phyloP scores from a whole-genome alignment of 2,888 invertebrate genomes.

The Nesidiocoris tenuis region DNA sequence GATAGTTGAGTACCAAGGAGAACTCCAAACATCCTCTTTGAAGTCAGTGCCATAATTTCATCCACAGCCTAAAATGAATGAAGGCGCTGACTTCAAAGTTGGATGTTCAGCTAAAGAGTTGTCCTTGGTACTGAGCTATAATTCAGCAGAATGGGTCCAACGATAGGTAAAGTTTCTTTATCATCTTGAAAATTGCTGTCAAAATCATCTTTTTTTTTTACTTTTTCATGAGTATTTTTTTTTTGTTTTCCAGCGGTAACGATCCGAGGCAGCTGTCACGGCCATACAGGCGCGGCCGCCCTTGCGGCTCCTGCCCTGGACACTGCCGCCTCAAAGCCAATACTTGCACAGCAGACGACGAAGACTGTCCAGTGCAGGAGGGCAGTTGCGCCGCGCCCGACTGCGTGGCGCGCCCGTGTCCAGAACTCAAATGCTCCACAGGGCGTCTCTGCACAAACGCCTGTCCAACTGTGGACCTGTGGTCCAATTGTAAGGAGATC shows the following conservation, averaged over 20 bases:
- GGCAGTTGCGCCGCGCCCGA: conserved; percentile 15
- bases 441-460: conserved; percentile 69
- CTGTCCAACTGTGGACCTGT: conserved; percentile 68
- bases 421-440: conserved; percentile 33
- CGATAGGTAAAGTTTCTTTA: too few species aligned
- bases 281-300: conserved; percentile 67
- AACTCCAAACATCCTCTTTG: too few species aligned
- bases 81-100: too few species aligned
- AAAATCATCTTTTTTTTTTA: too few species aligned
- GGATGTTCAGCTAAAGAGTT: too few species aligned
- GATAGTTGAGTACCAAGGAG: too few species aligned
- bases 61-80: too few species aligned
- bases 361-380: conserved; percentile 10
- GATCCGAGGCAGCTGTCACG: conserved; percentile 58
- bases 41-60: too few species aligned
- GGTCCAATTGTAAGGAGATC: conserved; percentile 71
- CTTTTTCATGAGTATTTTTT: too few species aligned
- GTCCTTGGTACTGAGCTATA: too few species aligned
- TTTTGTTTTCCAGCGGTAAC: conserved; percentile 71
- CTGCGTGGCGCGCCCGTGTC: conserved; percentile 16
- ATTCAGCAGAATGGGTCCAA: too few species aligned
- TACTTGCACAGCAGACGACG: conserved; percentile 11
- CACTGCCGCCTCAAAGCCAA: conserved; percentile 59
- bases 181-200: too few species aligned
- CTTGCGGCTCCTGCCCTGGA: conserved; percentile 66